Evolutionary conservation across 2,797 vertebrate species (phyloP).

Genomic region (Crenichthys baileyi): DNA sequence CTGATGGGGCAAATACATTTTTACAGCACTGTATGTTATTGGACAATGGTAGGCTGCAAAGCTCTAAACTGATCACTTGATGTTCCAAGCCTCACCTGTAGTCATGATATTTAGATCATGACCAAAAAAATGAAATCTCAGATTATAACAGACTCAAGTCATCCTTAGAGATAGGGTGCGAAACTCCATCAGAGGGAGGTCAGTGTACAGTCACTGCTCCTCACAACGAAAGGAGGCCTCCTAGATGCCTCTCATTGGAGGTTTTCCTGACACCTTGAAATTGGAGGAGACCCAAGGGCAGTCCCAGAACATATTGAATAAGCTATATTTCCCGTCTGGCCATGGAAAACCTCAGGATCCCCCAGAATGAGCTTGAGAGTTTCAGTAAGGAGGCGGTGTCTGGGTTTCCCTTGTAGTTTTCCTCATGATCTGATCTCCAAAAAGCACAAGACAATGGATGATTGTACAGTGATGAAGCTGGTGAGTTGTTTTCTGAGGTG

Average conservation of each 20-base stretch:
- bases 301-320: background rate
- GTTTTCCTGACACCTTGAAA: background rate
- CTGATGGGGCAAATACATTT: too few species aligned
- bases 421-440: too few species aligned
- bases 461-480: too few species aligned
- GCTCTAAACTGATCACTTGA: background rate
- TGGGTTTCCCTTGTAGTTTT: too few species aligned
- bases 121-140: background rate
- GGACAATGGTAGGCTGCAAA: background rate
- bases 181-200: background rate
- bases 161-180: background rate
- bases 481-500: too few species aligned
- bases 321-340: background rate
- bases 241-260: background rate
- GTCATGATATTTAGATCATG: background rate
- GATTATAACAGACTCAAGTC: background rate
- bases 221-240: background rate
- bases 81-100: background rate
- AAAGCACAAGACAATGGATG: too few species aligned
- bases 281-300: background rate
- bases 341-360: background rate
- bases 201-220: background rate
- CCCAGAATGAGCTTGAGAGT: too few species aligned
- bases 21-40: too few species aligned
- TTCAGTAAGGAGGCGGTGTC: too few species aligned